Conservation (phyloP, 1,140 invertebrate species). For the Dolichoris vasculosae region DNA sequence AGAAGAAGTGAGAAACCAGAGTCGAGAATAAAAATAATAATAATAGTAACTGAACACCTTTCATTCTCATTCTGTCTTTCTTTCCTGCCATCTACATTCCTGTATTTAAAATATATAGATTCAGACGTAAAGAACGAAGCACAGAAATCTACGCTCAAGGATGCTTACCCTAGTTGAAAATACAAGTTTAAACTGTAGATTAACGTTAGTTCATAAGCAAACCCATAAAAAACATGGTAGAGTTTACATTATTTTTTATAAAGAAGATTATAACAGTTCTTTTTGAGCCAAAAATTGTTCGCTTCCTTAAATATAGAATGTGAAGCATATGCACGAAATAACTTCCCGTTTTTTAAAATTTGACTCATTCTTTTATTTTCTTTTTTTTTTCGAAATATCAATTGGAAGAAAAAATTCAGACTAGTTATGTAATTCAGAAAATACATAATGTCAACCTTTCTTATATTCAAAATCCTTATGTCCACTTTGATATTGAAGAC, state of each 20-base stretch:
- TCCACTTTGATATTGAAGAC: not conserved
- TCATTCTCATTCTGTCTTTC: not conserved
- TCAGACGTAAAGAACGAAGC: no score
- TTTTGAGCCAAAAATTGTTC: no score
- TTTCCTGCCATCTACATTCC: not conserved
- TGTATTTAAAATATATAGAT: no score
- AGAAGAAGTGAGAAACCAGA: not conserved
- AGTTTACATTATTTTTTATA: no score
- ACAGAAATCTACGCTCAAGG: no score
- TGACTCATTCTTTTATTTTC: not conserved
- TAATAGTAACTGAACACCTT: slow-evolving; percentile 15
- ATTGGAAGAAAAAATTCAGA: not conserved
- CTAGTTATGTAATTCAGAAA: not conserved
- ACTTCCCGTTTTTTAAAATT: not conserved
- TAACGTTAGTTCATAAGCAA: no score
- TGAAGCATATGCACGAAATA: no score
- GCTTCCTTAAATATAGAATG: no score
- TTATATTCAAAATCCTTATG: not conserved
- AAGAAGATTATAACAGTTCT: no score
- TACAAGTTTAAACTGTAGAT: no score
- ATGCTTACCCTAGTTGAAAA: no score
- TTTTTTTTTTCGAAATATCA: not conserved
- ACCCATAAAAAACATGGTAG: no score
- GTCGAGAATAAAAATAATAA: not conserved
- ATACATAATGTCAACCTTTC: not conserved